phyloP scores from a whole-genome alignment of 2,113 vertebrate genomes.

The Paramisgurnus dabryanus region DNA sequence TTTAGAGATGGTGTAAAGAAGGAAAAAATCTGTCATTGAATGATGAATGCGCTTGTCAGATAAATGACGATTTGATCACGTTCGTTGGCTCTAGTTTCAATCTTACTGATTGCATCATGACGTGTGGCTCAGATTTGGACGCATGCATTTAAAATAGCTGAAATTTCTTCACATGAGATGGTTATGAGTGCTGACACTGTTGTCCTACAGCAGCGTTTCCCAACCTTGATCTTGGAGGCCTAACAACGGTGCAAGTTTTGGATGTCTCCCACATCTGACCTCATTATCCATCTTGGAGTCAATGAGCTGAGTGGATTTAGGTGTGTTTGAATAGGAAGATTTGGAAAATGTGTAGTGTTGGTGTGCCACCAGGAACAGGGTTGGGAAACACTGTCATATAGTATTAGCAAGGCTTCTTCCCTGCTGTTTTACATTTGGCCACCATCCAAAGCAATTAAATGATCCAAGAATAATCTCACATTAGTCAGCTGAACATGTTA shows the following conservation, averaged over 20 bases:
- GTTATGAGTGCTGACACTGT: background rate
- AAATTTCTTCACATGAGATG: background rate
- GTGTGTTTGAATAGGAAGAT: too few relatives aligned
- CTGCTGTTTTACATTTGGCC: constrained; percentile 19
- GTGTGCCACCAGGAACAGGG: too few relatives aligned
- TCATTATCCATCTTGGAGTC: too few relatives aligned
- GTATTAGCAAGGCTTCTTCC: background rate
- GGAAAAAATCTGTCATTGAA: constrained; percentile 55
- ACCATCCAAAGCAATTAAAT: constrained; percentile 45
- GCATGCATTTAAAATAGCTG: constrained; percentile 61
- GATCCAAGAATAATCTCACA: constrained; percentile 17
- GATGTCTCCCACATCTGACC: too few relatives aligned
- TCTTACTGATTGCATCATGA: constrained; percentile 67
- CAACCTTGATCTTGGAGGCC: too few relatives aligned
- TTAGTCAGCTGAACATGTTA: background rate
- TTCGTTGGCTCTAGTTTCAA: constrained; percentile 68
- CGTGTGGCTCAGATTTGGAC: constrained; percentile 55
- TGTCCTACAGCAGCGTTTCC: background rate
- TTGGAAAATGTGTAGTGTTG: too few relatives aligned
- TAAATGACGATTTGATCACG: constrained; percentile 71
- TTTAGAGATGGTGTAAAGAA: constrained; percentile 50
- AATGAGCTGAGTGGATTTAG: too few relatives aligned
- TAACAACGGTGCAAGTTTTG: too few relatives aligned
- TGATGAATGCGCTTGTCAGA: constrained; percentile 76
- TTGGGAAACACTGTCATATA: too few relatives aligned